Evolutionary conservation across 2,888 invertebrate species (phyloP).

Genomic region (Drosophila dives): DNA sequence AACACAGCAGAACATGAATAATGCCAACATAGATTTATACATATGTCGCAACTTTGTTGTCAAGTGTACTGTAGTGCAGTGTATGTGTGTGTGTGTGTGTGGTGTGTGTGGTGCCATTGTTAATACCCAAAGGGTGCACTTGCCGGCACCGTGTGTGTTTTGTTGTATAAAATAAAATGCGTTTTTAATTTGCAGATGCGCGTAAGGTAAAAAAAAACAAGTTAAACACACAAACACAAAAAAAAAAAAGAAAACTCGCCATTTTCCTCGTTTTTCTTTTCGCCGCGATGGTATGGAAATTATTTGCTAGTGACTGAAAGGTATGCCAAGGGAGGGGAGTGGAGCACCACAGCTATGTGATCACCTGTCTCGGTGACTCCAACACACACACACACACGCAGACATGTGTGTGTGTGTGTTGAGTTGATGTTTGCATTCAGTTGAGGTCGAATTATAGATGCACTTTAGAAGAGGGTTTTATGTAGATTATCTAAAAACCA

Average conservation of each 20-base stretch:
- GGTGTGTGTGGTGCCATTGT: constrained; percentile 60
- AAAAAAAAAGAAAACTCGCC: constrained; percentile 40
- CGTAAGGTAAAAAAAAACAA: constrained; percentile 56
- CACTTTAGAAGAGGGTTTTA: constrained; percentile 18
- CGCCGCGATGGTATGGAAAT: constrained; percentile 65
- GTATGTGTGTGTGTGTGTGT: constrained; percentile 10
- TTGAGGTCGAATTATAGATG: constrained; percentile 23
- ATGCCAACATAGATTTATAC: constrained; percentile 45
- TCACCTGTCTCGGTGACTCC: constrained; percentile 62
- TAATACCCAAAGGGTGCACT: constrained; percentile 58
- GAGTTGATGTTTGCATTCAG: neutral
- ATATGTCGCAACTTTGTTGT: constrained; percentile 34
- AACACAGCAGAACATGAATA: constrained; percentile 32
- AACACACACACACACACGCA: constrained; percentile 27
- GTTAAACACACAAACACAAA: constrained; percentile 11
- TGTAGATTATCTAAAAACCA: neutral
- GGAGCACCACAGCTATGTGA: constrained; percentile 38
- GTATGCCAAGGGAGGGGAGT: constrained; percentile 38
- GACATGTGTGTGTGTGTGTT: neutral
- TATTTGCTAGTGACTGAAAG: constrained; percentile 70
- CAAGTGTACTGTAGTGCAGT: constrained; percentile 36
- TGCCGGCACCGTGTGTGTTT: constrained; percentile 29
- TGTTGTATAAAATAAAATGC: constrained; percentile 74
- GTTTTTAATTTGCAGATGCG: constrained; percentile 81
- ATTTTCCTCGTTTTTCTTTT: constrained; percentile 65